Evolutionary conservation across 2,797 vertebrate species (phyloP).

Genomic region (Pelochelys cantorii): DNA sequence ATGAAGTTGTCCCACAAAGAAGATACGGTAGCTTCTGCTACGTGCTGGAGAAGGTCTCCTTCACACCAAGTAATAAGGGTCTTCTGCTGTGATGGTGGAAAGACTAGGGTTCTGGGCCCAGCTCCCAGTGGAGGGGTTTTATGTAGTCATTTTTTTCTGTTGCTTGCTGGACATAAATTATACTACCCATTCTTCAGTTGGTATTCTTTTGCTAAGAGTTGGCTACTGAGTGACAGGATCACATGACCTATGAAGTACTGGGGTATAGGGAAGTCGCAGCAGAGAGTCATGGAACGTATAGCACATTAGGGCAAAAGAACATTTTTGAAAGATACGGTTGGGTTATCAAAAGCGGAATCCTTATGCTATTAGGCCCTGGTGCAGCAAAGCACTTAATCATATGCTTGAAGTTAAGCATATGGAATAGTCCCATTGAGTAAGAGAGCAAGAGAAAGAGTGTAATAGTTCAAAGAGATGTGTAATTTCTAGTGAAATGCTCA

Average conservation of each 20-base stretch:
- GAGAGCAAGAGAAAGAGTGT: background rate
- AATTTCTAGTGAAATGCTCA: background rate
- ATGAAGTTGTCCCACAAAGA: background rate
- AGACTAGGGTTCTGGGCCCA: background rate
- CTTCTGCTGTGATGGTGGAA: background rate
- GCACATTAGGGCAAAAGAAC: background rate
- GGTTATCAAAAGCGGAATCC: constrained; percentile 16
- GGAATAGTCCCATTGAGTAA: background rate
- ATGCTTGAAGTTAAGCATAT: background rate
- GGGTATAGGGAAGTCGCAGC: background rate
- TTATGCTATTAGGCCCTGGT: background rate
- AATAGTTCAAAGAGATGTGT: background rate
- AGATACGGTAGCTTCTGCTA: background rate
- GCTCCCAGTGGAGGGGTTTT: background rate
- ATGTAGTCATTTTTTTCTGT: background rate
- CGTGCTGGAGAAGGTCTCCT: background rate
- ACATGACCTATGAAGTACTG: background rate
- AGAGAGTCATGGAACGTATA: background rate
- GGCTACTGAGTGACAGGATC: background rate
- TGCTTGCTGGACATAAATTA: background rate
- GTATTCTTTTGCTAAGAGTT: background rate
- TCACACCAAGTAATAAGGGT: background rate
- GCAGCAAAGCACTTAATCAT: background rate
- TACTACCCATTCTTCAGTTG: background rate
- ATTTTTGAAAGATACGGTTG: background rate